Percentiles rank a stretch among this genome's conserved stretches.
phyloP scores from a whole-genome alignment of 1,140 invertebrate species.

The Drosophila kepulauana region DNA sequence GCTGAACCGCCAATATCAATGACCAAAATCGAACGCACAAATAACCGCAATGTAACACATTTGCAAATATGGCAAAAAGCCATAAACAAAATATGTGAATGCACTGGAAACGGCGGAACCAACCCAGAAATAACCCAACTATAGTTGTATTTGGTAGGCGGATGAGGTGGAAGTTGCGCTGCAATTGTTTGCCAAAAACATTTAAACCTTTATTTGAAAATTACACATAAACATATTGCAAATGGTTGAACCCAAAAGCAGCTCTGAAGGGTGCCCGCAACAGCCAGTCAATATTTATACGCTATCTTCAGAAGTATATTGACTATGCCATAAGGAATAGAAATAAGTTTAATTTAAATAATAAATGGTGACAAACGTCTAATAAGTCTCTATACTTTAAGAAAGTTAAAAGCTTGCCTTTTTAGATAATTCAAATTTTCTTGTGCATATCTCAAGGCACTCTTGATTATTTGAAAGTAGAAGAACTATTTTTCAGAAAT shows the following conservation, averaged over 20 bases:
- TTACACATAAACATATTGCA: conserved; percentile 80
- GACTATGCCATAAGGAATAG: neutral
- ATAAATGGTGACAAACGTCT: too few relatives aligned
- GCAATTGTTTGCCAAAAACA: conserved; percentile 82
- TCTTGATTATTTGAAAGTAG: too few relatives aligned
- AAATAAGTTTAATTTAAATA: too few relatives aligned
- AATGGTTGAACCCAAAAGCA: conserved; percentile 5
- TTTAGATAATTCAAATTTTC: too few relatives aligned
- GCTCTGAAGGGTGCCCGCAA: conserved; percentile 32
- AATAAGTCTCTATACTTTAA: too few relatives aligned
- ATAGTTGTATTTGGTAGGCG: neutral
- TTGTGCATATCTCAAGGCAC: too few relatives aligned
- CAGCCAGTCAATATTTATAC: conserved; percentile 37
- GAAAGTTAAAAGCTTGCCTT: too few relatives aligned
- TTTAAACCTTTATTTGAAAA: conserved; percentile 80
- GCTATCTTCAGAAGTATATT: neutral
- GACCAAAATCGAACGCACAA: conserved; percentile 74
- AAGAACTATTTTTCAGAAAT: too few relatives aligned
- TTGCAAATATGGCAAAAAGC: conserved; percentile 65
- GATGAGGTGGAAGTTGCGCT: conserved; percentile 15
- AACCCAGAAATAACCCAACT: neutral
- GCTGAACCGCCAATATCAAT: conserved; percentile 69
- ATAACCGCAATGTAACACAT: conserved; percentile 80
- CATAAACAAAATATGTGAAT: conserved; percentile 56
- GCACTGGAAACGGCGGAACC: conserved; percentile 13